Conservation (phyloP, 2,113 vertebrate species). For the Isichthys henryi region DNA sequence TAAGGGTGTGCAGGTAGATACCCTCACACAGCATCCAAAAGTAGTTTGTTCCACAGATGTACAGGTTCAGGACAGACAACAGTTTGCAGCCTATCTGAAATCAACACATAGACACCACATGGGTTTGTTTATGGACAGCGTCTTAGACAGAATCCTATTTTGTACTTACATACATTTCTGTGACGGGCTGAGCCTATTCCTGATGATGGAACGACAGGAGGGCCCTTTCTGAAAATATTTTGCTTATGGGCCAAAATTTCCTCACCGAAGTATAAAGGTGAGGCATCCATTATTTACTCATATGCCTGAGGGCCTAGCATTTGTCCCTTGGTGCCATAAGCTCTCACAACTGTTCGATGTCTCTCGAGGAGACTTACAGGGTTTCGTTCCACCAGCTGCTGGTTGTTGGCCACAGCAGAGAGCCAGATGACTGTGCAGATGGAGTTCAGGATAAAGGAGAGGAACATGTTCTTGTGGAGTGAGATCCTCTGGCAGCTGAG, state of each 20-base stretch:
- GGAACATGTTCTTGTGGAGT: slow-evolving; percentile 69
- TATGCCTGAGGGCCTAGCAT: background rate
- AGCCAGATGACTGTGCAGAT: slow-evolving; percentile 58
- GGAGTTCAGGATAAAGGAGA: slow-evolving; percentile 68
- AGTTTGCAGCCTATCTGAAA: slow-evolving; percentile 64
- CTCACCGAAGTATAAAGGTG: background rate
- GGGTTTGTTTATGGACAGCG: background rate
- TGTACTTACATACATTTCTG: background rate
- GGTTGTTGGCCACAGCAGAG: slow-evolving; percentile 28
- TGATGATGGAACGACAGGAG: background rate
- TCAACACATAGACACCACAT: background rate
- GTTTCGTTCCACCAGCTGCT: slow-evolving; percentile 37
- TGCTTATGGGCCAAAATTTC: background rate
- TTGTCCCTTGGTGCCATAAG: background rate
- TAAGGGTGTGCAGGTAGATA: slow-evolving; percentile 72
- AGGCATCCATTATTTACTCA: background rate
- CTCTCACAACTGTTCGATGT: background rate
- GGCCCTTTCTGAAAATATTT: background rate
- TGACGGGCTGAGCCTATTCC: background rate
- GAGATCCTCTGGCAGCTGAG: slow-evolving; percentile 70
- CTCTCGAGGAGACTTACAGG: slow-evolving; percentile 43
- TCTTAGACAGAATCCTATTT: background rate
- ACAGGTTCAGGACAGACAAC: slow-evolving; percentile 52
- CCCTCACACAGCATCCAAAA: slow-evolving; percentile 76
- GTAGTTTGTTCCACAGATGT: slow-evolving; percentile 53